phyloP scores from a whole-genome alignment of 2,113 vertebrate genomes.

The Coregonus clupeaformis region DNA sequence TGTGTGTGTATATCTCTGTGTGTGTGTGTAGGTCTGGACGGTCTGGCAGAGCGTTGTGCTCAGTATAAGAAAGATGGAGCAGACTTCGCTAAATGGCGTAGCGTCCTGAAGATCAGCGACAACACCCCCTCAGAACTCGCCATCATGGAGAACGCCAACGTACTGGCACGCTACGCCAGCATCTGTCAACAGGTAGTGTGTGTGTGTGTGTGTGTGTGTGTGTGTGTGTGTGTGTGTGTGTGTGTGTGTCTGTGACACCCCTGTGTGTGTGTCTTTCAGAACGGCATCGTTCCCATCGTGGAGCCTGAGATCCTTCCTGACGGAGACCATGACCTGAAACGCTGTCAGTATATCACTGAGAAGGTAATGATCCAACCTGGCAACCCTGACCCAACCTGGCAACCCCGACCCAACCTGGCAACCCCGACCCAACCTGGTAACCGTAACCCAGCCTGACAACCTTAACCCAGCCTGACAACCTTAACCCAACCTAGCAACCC shows the following conservation, averaged over 20 bases:
- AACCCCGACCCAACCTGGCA: too few relatives aligned
- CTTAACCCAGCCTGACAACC: too few relatives aligned
- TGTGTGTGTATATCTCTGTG: too few relatives aligned
- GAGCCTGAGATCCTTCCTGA: constrained; percentile 97
- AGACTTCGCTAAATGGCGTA: constrained; percentile 96
- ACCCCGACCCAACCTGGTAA: too few relatives aligned
- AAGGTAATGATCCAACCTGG: constrained; percentile 76
- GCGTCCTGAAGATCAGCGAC: constrained; percentile 91
- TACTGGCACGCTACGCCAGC: constrained; percentile 95
- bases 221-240: not conserved
- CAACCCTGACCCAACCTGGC: not conserved
- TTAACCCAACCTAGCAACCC: too few relatives aligned
- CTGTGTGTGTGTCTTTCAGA: constrained; percentile 67
- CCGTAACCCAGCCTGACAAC: too few relatives aligned
- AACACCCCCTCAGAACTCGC: constrained; percentile 89
- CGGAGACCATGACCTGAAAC: constrained; percentile 93
- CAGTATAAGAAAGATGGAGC: constrained; percentile 98
- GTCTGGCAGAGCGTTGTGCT: constrained; percentile 92
- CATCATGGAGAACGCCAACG: constrained; percentile 94
- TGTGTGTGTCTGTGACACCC: not conserved
- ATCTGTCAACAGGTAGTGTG: constrained; percentile 94
- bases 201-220: not conserved
- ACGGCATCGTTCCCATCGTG: constrained; percentile 98
- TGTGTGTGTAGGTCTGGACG: constrained; percentile 83
- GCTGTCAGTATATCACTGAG: constrained; percentile 94